A percentile compares a stretch with the other conserved stretches of the same genome.
These are phyloP conservation scores for Lemur catta DNA, from an alignment of 2,797 vertebrate species.

Conservation along the genomic window DNA sequence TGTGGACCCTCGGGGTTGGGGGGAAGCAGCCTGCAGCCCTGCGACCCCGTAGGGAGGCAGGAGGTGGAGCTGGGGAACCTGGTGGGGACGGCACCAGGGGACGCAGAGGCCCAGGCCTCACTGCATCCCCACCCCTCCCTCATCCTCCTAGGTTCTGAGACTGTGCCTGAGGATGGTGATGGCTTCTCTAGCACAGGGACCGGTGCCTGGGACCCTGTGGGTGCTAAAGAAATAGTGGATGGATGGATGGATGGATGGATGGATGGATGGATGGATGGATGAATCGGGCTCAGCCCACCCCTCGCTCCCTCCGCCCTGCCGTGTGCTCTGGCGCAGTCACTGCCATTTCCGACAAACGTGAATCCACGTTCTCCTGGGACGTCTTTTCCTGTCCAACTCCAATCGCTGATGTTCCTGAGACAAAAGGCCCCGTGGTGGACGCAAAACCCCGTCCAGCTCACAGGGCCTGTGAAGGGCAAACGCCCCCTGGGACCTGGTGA, in stretches of 20 bases:
- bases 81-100: no score
- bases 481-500: not conserved
- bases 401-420: constrained; percentile 74
- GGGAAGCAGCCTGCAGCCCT: not conserved
- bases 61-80: not conserved
- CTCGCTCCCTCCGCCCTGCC: constrained; percentile 27
- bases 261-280: no score
- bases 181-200: not conserved
- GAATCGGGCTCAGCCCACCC: not conserved
- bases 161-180: not conserved
- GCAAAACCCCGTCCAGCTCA: not conserved
- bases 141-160: not conserved
- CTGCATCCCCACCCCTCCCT: not conserved
- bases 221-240: not conserved
- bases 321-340: constrained; percentile 47
- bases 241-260: no score
- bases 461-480: not conserved
- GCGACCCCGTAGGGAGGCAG: no score
- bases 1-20: no score
- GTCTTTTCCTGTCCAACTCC: constrained; percentile 76
- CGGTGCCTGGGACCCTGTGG: not conserved
- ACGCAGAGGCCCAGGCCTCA: no score
- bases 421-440: constrained; percentile 60
- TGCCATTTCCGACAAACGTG: constrained; percentile 76
- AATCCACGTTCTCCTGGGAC: constrained; percentile 80